Base-by-base conservation (phyloP, 1,140 invertebrate species). In the Babylonia areolata region DNA sequence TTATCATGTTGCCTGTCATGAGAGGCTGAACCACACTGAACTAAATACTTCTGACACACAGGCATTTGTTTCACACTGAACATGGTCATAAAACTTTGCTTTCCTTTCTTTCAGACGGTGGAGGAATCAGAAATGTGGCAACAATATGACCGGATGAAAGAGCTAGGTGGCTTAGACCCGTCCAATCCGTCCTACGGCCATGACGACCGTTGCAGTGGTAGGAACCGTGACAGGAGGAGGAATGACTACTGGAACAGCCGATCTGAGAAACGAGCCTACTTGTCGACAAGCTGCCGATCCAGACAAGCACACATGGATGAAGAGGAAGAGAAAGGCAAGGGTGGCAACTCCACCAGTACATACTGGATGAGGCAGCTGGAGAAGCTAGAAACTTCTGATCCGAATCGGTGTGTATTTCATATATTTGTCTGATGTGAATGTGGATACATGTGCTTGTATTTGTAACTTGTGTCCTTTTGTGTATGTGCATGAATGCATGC, bases 51-150 rank as follows among this genome's bases (percentile, higher is more conserved):
- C 9, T 42, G 77, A 75, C n/a, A 11, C 0, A 73, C 3, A 11
- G 69, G 28, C 11, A 73, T n/a, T n/a, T 9, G 9, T 51, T 17
- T 12, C 17, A 51, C 46, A 51, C 17, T 51, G 42, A 46, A n/a
- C 15, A 42, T 42, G 23, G 35, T 80, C 3, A 39, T 42, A 31
- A n/a, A 80, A n/a, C 23, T 39, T 46, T 35, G 3, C 58, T 81
- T 20, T 40, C 9, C n/a, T 69, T 11, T 69, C 31, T 82, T 86
- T 77, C 84, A 94, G 93, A 88, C 93, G 73, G 87, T 93, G n/a
- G 93, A 94, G 83, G 93, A 94, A 88, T 86, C 90, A 40, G 93
- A 94, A 33, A 94, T 94, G 93, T 94, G 93, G 93, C 88, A 88
- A 85, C 91, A 91, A n/a, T 54, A 85, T 88, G 89, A 90, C 81